phyloP scores from a whole-genome alignment of 2,113 vertebrate genomes.

The Pangasianodon hypophthalmus region DNA sequence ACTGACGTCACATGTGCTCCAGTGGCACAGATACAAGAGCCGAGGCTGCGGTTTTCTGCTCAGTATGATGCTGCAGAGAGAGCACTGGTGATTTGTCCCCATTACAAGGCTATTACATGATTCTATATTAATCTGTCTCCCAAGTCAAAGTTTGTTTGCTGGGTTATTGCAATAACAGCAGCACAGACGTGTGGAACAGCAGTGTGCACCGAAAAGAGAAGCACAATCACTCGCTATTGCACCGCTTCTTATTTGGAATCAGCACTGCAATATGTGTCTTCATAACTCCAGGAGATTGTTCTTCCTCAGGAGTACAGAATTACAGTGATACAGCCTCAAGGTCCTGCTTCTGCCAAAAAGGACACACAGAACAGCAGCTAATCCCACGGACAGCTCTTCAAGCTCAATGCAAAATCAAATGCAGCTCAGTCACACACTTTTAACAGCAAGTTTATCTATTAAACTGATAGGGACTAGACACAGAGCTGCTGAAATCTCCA shows the following conservation, averaged over 20 bases:
- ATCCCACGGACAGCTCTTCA: not conserved
- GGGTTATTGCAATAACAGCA: not conserved
- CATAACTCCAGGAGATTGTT: not conserved
- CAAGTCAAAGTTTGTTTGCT: slow-evolving; percentile 28
- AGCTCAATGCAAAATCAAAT: not conserved
- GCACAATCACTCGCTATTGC: not conserved
- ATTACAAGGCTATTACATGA: slow-evolving; percentile 38
- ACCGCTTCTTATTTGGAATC: not conserved
- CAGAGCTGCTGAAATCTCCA: not conserved
- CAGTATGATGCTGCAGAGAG: not conserved
- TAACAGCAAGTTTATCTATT: not conserved
- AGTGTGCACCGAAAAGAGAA: not conserved
- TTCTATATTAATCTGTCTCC: slow-evolving; percentile 11
- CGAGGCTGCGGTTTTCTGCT: not conserved
- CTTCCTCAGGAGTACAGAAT: not conserved
- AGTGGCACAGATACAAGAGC: not conserved
- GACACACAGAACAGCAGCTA: not conserved
- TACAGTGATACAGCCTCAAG: not conserved
- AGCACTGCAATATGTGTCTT: too few species aligned
- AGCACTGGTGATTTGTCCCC: slow-evolving; percentile 13
- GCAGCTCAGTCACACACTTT: not conserved
- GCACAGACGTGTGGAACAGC: not conserved
- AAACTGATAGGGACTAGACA: not conserved
- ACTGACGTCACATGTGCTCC: not conserved
- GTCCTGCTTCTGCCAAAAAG: not conserved